Percentiles rank a stretch among this genome's conserved stretches.
phyloP scores from a whole-genome alignment of 2,888 invertebrate species.

The Neoascia interrupta region DNA sequence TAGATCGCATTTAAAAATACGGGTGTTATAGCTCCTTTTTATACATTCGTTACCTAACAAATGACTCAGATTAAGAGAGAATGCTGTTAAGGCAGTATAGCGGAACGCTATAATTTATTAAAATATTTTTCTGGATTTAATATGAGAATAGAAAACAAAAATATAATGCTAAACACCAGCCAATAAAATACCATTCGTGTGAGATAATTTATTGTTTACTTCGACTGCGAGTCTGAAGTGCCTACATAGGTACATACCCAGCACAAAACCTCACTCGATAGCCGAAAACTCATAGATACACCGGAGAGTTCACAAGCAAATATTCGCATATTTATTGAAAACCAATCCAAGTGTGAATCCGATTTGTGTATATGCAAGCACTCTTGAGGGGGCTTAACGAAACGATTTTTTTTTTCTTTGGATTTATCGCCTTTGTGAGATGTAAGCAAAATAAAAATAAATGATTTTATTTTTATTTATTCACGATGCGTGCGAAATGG shows the following conservation, averaged over 20 bases:
- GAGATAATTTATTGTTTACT: conserved; percentile 47
- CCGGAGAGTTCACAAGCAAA: too few relatives aligned
- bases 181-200: conserved; percentile 47
- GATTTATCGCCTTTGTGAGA: not conserved
- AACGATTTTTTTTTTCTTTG: not conserved
- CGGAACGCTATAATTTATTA: too few relatives aligned
- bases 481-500: not conserved
- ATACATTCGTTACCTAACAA: too few relatives aligned
- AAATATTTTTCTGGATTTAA: too few relatives aligned
- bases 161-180: too few relatives aligned
- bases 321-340: conserved; percentile 5
- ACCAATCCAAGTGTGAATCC: conserved; percentile 5
- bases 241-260: not conserved
- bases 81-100: too few relatives aligned
- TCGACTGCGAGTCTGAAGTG: not conserved
- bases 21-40: too few relatives aligned
- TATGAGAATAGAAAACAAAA: too few relatives aligned
- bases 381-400: not conserved
- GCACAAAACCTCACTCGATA: too few relatives aligned
- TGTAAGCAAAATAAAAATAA: not conserved
- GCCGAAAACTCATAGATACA: conserved; percentile 13
- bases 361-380: conserved; percentile 6
- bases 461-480: not conserved
- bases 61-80: too few relatives aligned
- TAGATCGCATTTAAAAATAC: too few relatives aligned